Evolutionary conservation across 2,888 invertebrate species (phyloP).

Genomic region (Agrotis puta): DNA sequence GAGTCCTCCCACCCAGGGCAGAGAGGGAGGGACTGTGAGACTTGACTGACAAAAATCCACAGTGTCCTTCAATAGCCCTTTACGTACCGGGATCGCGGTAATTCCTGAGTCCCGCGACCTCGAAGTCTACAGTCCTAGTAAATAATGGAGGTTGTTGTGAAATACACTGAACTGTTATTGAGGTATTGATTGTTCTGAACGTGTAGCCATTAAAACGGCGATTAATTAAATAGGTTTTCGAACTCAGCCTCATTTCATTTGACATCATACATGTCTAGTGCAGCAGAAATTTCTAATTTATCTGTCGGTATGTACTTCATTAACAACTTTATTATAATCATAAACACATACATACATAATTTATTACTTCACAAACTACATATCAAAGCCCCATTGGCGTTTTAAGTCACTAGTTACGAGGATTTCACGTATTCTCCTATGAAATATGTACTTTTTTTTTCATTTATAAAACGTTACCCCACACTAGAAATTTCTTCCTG

Average conservation of each 20-base stretch:
- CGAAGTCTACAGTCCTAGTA: constrained; percentile 8
- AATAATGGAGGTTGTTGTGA: constrained; percentile 29
- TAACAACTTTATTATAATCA: neutral
- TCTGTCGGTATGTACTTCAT: neutral
- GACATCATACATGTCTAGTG: neutral
- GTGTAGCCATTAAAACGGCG: constrained; percentile 24
- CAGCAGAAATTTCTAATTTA: neutral
- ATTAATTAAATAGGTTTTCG: neutral
- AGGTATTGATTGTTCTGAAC: constrained; percentile 26
- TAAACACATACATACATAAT: too few species aligned
- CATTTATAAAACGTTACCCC: too few species aligned
- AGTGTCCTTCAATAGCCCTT: too few species aligned
- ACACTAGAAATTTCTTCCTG: too few species aligned
- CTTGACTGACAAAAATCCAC: too few species aligned
- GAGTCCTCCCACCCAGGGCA: too few species aligned
- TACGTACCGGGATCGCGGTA: too few species aligned
- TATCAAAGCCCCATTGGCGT: neutral
- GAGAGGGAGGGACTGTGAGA: too few species aligned
- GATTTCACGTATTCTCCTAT: too few species aligned
- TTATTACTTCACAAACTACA: neutral
- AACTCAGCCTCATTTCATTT: neutral
- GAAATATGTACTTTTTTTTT: too few species aligned
- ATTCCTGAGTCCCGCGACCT: too few species aligned
- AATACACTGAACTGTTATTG: constrained; percentile 36
- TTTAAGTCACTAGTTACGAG: too few species aligned